These are phyloP conservation scores for Zoanthus sansibaricus DNA, from an alignment of 92 coral and sea anemone species.

Conservation along the genomic window DNA sequence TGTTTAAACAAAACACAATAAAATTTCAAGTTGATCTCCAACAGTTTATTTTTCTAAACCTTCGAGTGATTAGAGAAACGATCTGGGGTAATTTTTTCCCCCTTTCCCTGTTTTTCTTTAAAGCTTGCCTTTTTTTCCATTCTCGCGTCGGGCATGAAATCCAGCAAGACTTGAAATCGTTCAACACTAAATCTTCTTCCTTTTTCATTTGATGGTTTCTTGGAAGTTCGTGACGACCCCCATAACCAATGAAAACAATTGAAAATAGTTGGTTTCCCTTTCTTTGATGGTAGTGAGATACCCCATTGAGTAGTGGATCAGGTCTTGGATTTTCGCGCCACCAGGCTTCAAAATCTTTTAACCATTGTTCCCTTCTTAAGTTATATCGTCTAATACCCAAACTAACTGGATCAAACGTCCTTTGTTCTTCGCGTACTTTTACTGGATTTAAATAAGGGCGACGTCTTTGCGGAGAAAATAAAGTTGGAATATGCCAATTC, in stretches of 20 bases:
- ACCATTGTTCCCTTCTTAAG: neutral
- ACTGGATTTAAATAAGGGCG: neutral
- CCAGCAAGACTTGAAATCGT: conserved; percentile 6
- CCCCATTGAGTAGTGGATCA: neutral
- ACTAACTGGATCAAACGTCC: neutral
- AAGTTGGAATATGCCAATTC: neutral
- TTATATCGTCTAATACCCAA: neutral
- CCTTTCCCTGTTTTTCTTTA: neutral
- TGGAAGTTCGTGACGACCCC: neutral
- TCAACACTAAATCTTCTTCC: neutral
- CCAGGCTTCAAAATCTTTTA: neutral
- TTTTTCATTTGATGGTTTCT: neutral
- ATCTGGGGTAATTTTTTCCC: neutral
- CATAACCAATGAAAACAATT: neutral
- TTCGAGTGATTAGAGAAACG: neutral
- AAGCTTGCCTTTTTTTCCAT: neutral
- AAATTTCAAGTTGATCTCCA: neutral
- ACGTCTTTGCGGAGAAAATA: neutral
- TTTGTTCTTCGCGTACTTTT: neutral
- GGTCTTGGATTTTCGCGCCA: neutral
- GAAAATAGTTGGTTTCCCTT: neutral
- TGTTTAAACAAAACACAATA: too few relatives aligned
- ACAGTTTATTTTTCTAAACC: neutral
- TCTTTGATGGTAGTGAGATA: neutral
- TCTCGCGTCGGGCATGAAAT: neutral